These are phyloP conservation scores for Babylonia areolata DNA, from an alignment of 1,140 invertebrate genomes.

Conservation along the genomic window DNA sequence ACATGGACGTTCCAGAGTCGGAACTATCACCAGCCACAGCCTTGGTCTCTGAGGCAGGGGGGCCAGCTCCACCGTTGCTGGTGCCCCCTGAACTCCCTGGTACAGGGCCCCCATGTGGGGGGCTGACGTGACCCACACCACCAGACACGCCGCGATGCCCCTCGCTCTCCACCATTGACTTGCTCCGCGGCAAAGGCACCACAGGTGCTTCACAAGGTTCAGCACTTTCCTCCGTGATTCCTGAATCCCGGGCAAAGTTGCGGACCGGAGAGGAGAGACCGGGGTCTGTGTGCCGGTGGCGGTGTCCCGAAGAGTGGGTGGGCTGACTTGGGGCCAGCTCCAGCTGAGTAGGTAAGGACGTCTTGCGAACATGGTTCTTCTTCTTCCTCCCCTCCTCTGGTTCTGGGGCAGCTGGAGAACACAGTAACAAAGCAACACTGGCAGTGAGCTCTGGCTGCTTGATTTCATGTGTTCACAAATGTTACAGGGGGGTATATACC, in stretches of 20 bases:
- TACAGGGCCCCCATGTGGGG: constrained; percentile 5
- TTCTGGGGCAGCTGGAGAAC: not conserved
- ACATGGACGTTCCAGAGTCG: constrained; percentile 48
- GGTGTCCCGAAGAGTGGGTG: constrained; percentile 6
- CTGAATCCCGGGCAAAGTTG: constrained; percentile 23
- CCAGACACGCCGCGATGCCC: not conserved
- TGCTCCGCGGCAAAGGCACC: not conserved
- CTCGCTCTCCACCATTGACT: constrained; percentile 12
- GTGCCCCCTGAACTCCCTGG: not conserved
- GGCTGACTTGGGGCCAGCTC: constrained; percentile 18
- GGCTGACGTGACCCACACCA: not conserved
- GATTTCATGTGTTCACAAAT: too few relatives aligned
- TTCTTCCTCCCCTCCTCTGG: constrained; percentile 10
- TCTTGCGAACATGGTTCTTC: constrained; percentile 47
- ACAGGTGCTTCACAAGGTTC: not conserved
- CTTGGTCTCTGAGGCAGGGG: not conserved
- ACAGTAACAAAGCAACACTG: not conserved
- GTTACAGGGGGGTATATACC: too few relatives aligned
- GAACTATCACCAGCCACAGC: constrained; percentile 45
- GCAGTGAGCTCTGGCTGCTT: not conserved
- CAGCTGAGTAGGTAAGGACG: constrained; percentile 49
- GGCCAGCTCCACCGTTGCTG: not conserved
- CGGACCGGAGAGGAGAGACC: constrained; percentile 25
- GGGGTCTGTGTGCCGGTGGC: constrained; percentile 58
- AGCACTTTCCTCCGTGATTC: constrained; percentile 20